A percentile compares a stretch with the other conserved stretches of the same genome.
phyloP scores from a whole-genome alignment of 2,888 invertebrate genomes.

The Stenichneumon culpator region DNA sequence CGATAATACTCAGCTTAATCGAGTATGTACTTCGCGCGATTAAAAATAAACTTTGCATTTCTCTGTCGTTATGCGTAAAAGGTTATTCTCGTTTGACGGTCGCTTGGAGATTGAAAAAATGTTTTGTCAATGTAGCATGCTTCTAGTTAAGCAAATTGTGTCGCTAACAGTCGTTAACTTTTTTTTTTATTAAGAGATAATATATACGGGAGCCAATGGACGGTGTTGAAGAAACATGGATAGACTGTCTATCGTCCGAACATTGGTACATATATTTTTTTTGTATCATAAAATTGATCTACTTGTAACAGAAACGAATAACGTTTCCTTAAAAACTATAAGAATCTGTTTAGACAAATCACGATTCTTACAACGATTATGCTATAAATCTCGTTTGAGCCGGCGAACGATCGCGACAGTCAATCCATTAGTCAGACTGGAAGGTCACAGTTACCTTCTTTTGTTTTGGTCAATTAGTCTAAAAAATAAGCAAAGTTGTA shows the following conservation, averaged over 20 bases:
- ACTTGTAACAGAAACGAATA: conserved; percentile 34
- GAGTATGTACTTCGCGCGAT: conserved; percentile 19
- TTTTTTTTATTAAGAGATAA: background rate
- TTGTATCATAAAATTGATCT: conserved; percentile 3
- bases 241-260: conserved; percentile 44
- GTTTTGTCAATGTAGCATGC: background rate
- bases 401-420: conserved; percentile 21
- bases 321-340: conserved; percentile 44
- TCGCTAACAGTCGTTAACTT: no score
- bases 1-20: conserved; percentile 7
- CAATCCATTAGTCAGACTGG: conserved; percentile 2
- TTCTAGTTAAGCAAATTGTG: background rate
- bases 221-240: conserved; percentile 4
- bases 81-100: background rate
- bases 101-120: background rate
- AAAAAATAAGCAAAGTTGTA: background rate
- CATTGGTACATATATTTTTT: conserved; percentile 46
- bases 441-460: conserved; percentile 28
- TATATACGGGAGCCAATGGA: background rate
- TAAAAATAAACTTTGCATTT: conserved; percentile 53
- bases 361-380: conserved; percentile 49
- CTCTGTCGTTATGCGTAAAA: conserved; percentile 13
- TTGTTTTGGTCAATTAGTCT: conserved; percentile 42
- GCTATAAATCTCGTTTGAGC: conserved; percentile 11
- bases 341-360: conserved; percentile 23